These are phyloP conservation scores for Dasypus novemcinctus DNA, from an alignment of 2,113 vertebrate species.

Conservation along the genomic window DNA sequence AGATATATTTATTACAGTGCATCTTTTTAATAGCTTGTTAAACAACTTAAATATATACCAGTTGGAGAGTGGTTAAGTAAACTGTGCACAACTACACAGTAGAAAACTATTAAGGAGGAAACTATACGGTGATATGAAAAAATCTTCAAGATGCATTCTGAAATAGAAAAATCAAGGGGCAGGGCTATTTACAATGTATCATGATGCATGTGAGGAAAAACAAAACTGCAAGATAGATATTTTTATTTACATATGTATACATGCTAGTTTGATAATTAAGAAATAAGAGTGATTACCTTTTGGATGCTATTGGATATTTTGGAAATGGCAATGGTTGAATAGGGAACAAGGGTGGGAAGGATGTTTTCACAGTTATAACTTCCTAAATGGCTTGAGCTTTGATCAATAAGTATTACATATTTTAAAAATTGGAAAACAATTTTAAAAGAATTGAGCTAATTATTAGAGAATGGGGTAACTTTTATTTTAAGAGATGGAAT, in stretches of 20 bases:
- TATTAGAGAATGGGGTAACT: background rate
- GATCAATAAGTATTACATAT: background rate
- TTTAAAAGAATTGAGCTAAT: background rate
- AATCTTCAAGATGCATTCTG: background rate
- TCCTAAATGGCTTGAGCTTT: background rate
- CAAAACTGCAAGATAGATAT: background rate
- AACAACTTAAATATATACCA: background rate
- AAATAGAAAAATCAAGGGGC: background rate
- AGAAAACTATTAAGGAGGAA: background rate
- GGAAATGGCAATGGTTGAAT: background rate
- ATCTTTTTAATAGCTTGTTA: background rate
- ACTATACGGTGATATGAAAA: background rate
- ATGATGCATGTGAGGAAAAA: background rate
- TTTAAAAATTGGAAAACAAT: background rate
- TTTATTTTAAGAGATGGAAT: slow-evolving; percentile 19
- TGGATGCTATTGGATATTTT: background rate
- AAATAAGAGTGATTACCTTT: background rate
- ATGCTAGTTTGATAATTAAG: background rate
- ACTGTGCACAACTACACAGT: background rate
- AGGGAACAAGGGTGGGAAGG: background rate
- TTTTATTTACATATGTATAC: background rate
- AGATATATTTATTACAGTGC: background rate
- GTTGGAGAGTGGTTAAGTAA: background rate
- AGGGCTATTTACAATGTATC: background rate
- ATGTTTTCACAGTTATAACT: background rate